Conservation (phyloP, 2,113 vertebrate genomes). For the Centropristis striata region DNA sequence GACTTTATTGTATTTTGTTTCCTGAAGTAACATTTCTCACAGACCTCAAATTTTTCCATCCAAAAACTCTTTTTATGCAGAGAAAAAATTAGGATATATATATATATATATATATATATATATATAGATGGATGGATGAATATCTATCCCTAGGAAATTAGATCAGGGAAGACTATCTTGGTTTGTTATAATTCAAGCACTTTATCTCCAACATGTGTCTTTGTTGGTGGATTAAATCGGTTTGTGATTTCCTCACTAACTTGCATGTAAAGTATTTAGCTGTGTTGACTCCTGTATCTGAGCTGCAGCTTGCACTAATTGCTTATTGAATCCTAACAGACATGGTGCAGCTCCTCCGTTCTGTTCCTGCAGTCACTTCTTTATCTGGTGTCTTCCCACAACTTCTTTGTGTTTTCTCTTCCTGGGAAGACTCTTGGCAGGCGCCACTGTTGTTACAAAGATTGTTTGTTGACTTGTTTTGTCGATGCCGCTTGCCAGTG, state of each 20-base stretch:
- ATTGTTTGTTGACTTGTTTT: constrained; percentile 49
- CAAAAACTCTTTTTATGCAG: too few species aligned
- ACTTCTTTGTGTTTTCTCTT: neutral
- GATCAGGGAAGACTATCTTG: too few species aligned
- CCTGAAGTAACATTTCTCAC: too few species aligned
- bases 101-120: too few species aligned
- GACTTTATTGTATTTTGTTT: too few species aligned
- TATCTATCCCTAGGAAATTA: too few species aligned
- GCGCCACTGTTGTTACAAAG: neutral
- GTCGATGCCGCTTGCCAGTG: constrained; percentile 13
- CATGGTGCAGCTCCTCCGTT: neutral
- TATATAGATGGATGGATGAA: too few species aligned
- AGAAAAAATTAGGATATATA: too few species aligned
- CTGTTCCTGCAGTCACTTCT: neutral
- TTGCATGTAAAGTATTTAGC: neutral
- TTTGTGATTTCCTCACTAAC: neutral
- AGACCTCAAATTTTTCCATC: too few species aligned
- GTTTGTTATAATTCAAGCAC: too few species aligned
- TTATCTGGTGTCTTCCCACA: neutral
- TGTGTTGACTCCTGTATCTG: neutral
- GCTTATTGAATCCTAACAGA: neutral
- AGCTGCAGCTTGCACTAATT: neutral
- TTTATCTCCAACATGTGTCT: neutral
- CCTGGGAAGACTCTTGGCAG: constrained; percentile 22
- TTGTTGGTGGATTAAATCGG: neutral